Evolutionary conservation across 2,113 vertebrate species (phyloP).

Genomic region (Neopipo cinnamomea): DNA sequence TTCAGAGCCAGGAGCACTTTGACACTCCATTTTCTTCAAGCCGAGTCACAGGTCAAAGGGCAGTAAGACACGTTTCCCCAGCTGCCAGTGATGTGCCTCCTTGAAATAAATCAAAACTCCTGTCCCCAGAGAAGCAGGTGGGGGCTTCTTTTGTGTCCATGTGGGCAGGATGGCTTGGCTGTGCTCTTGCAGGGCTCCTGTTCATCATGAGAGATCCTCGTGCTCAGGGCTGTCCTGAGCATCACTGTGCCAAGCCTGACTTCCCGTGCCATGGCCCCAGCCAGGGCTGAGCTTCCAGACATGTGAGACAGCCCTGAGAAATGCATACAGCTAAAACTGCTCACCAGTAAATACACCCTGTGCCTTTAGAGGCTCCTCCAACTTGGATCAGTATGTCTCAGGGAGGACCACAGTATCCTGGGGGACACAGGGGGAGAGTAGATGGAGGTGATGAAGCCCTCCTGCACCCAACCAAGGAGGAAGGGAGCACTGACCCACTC

Average conservation of each 20-base stretch:
- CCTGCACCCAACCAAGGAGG: background rate
- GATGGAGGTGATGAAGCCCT: background rate
- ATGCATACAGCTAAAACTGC: background rate
- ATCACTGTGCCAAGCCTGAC: background rate
- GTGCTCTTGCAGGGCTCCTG: background rate
- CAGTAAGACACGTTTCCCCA: background rate
- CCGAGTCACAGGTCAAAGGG: background rate
- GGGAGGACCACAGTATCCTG: background rate
- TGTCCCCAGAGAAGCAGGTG: background rate
- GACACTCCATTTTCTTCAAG: constrained; percentile 4
- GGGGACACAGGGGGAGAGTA: background rate
- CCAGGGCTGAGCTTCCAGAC: background rate
- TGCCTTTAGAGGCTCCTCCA: background rate
- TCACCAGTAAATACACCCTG: background rate
- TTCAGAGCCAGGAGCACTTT: background rate
- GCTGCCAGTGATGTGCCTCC: background rate
- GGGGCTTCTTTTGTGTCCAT: background rate
- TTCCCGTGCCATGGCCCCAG: background rate
- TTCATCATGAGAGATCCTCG: accelerated
- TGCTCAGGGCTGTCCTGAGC: background rate
- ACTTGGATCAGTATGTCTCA: background rate
- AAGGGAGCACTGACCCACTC: background rate
- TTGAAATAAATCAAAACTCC: background rate
- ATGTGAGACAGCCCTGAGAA: background rate
- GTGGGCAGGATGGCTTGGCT: background rate